These are phyloP conservation scores for Melanophora roralis DNA, from an alignment of 2,888 invertebrate genomes.

Conservation along the genomic window DNA sequence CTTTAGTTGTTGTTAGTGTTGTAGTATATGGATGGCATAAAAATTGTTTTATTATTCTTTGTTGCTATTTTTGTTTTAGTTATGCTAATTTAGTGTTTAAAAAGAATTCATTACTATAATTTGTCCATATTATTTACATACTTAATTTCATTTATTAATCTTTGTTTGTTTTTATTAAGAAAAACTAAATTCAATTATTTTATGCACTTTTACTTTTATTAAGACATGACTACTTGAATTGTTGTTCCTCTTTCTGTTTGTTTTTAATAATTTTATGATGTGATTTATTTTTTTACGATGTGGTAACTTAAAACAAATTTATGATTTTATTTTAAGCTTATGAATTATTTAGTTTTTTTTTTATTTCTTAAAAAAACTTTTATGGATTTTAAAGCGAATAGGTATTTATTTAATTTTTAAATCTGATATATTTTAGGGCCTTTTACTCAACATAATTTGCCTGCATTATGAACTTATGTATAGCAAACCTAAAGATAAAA, in stretches of 20 bases:
- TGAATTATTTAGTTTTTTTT: no score
- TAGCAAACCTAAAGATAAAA: no score
- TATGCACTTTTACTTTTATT: conserved; percentile 48
- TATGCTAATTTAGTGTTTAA: conserved; percentile 29
- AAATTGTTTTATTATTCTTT: conserved; percentile 27
- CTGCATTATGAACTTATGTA: no score
- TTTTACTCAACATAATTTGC: no score
- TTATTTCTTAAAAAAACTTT: no score
- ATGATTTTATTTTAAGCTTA: no score
- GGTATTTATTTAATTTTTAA: not conserved
- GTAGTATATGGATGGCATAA: conserved; percentile 12
- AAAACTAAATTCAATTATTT: conserved; percentile 45
- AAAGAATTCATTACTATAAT: conserved; percentile 54
- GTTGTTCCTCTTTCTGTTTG: not conserved
- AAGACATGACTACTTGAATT: not conserved
- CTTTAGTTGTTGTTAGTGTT: not conserved
- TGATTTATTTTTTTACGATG: not conserved
- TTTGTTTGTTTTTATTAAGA: conserved; percentile 23
- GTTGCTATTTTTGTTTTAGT: conserved; percentile 21
- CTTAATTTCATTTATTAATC: conserved; percentile 46
- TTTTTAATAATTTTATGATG: not conserved
- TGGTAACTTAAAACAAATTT: not conserved
- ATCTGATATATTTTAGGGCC: not conserved
- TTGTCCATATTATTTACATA: conserved; percentile 52
- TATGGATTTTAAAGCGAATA: no score